phyloP scores from a whole-genome alignment of 2,113 vertebrate species.

The Cichladusa arquata region DNA sequence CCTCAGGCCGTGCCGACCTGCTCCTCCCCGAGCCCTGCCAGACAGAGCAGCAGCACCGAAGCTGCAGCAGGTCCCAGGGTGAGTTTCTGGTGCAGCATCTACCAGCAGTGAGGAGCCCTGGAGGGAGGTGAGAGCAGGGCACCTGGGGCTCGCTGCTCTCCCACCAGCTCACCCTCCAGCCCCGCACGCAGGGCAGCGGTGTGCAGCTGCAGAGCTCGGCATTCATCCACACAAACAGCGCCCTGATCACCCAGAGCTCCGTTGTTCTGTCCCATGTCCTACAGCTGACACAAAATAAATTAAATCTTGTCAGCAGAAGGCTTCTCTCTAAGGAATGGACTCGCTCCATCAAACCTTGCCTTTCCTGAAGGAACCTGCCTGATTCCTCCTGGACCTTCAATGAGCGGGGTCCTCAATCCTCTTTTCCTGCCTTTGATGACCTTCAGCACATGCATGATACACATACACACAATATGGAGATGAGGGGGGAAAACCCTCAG shows the following conservation, averaged over 20 bases:
- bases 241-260: not conserved
- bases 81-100: accelerated
- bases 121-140: not conserved
- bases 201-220: not conserved
- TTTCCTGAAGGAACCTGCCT: not conserved
- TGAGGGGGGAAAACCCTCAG: accelerated
- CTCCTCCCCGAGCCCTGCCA: no score
- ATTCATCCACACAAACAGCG: not conserved
- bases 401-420: accelerated
- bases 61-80: not conserved
- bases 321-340: not conserved
- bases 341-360: not conserved
- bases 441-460: not conserved
- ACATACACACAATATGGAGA: no score
- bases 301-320: not conserved
- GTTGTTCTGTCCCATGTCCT: accelerated
- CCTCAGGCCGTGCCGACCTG: accelerated
- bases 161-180: no score
- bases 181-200: no score
- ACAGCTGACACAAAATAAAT: not conserved
- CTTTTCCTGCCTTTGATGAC: not conserved
- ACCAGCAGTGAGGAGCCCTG: not conserved
- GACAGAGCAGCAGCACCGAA: no score
- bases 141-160: accelerated
- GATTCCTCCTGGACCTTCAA: not conserved